A percentile compares a stretch with the other conserved stretches of the same genome.
phyloP scores from a whole-genome alignment of 2,113 vertebrate genomes.

The Lates calcarifer region DNA sequence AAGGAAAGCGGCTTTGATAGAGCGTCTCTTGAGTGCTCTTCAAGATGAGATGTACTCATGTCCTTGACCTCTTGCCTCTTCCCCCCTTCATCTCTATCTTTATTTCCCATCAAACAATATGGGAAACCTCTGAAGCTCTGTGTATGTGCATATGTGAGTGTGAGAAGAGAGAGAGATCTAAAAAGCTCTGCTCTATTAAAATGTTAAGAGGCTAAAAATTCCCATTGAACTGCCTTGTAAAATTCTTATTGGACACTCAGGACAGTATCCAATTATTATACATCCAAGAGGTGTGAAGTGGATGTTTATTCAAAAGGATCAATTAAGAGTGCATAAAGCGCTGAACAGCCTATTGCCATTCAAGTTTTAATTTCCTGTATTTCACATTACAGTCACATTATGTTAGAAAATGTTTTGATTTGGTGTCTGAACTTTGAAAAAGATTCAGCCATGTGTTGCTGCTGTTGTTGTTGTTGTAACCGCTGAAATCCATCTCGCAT shows the following conservation, averaged over 20 bases:
- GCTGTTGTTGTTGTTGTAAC: slow-evolving; percentile 39
- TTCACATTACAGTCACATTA: slow-evolving; percentile 19
- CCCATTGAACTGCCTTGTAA: slow-evolving; percentile 56
- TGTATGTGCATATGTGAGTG: slow-evolving; percentile 4
- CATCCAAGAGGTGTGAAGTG: slow-evolving; percentile 17
- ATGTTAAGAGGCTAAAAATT: slow-evolving; percentile 25
- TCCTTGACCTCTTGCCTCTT: slow-evolving; percentile 63
- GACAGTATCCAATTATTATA: slow-evolving; percentile 1
- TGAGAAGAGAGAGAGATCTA: slow-evolving; percentile 13
- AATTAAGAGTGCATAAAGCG: background rate
- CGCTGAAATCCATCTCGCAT: slow-evolving; percentile 53
- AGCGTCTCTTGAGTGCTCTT: slow-evolving; percentile 54
- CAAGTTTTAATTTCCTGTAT: background rate
- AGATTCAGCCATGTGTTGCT: slow-evolving; percentile 48
- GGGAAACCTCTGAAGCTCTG: slow-evolving; percentile 29
- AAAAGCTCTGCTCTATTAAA: slow-evolving; percentile 42
- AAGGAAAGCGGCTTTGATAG: slow-evolving; percentile 77
- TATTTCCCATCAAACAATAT: slow-evolving; percentile 56
- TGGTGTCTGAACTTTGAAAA: slow-evolving; percentile 50
- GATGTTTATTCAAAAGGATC: slow-evolving; percentile 25
- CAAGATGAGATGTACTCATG: slow-evolving; percentile 75
- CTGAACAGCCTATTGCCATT: background rate
- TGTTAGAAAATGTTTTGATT: slow-evolving; percentile 31
- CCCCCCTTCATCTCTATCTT: slow-evolving; percentile 65
- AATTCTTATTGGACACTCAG: slow-evolving; percentile 22